These are phyloP conservation scores for Phoeniculus purpureus DNA, from an alignment of 2,797 vertebrate species.

Conservation along the genomic window DNA sequence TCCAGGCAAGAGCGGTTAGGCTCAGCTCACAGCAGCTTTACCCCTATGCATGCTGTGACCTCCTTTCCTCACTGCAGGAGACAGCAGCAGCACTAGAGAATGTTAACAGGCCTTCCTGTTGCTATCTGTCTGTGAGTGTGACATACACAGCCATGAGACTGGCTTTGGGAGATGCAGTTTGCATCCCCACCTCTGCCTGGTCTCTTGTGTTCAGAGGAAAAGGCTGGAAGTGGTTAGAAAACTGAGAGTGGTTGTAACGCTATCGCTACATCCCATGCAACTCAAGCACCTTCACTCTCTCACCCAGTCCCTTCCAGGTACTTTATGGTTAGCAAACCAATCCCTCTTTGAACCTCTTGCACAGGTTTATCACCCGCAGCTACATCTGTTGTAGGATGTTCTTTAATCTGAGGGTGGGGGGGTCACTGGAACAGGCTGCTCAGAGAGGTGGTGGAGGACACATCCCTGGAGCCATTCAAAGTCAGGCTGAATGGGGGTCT, in stretches of 20 bases:
- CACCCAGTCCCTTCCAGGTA: not conserved
- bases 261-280: not conserved
- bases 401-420: no score
- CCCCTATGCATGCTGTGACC: not conserved
- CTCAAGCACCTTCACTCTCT: not conserved
- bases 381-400: not conserved
- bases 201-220: not conserved
- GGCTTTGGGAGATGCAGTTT: not conserved
- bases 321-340: not conserved
- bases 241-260: not conserved
- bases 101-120: not conserved
- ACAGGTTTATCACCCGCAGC: not conserved
- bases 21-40: not conserved
- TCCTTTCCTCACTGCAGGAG: slow-evolving; percentile 11
- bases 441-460: no score
- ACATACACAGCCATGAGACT: not conserved
- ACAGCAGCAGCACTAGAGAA: not conserved
- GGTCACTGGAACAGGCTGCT: no score
- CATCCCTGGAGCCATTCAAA: no score
- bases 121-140: not conserved
- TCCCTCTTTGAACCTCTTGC: no score
- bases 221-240: not conserved
- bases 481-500: no score
- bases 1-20: not conserved
- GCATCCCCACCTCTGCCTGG: not conserved